These are phyloP conservation scores for Bombycilla garrulus DNA, from an alignment of 2,113 vertebrate species.

Conservation along the genomic window DNA sequence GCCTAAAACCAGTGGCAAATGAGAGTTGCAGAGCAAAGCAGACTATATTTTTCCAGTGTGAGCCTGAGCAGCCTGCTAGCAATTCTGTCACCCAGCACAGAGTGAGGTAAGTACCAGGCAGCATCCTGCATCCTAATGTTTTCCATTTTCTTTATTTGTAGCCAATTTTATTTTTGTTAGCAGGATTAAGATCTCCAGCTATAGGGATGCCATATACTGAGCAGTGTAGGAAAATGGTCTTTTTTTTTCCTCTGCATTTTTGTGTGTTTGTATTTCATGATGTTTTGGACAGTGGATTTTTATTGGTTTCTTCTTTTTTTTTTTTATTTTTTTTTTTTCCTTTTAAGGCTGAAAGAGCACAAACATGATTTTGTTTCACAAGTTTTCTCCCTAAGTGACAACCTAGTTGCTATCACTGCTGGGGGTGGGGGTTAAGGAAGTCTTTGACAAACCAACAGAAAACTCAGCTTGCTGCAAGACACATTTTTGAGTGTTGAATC, in stretches of 20 bases:
- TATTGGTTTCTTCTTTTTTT: background rate
- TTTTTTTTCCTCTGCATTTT: accelerated
- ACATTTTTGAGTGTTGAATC: background rate
- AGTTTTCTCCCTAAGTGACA: background rate
- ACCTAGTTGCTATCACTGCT: background rate
- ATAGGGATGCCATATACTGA: background rate
- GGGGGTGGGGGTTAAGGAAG: background rate
- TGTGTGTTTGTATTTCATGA: too few relatives aligned
- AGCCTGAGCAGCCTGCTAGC: background rate
- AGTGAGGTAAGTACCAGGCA: background rate
- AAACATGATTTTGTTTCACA: background rate
- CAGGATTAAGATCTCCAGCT: background rate
- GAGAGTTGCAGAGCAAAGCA: background rate
- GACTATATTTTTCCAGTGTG: background rate
- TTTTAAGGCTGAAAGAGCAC: background rate
- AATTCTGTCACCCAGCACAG: background rate
- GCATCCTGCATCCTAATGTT: background rate
- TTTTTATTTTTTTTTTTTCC: accelerated
- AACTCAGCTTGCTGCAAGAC: background rate
- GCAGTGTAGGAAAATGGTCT: background rate
- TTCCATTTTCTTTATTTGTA: background rate
- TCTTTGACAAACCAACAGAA: background rate
- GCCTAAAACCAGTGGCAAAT: background rate
- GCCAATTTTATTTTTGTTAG: background rate
- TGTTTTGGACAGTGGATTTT: background rate